Percentiles rank a stretch among this genome's conserved stretches.
phyloP scores from a whole-genome alignment of 2,113 vertebrate species.

The Sceloporus tristichus region DNA sequence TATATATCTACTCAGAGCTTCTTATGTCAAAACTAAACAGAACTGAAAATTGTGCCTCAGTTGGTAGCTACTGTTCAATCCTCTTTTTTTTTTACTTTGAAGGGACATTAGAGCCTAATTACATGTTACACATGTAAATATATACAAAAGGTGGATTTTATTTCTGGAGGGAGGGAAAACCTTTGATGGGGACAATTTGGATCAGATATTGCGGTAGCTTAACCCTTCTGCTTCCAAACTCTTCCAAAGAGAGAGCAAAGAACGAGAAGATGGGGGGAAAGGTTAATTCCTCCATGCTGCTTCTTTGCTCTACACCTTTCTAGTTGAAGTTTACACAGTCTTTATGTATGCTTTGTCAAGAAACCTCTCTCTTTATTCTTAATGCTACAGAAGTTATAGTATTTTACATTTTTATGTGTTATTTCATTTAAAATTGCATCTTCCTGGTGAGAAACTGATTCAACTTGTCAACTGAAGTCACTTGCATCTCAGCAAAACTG shows the following conservation, averaged over 20 bases:
- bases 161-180: neutral
- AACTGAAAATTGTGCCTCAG: neutral
- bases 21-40: slow-evolving; percentile 20
- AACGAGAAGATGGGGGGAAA: neutral
- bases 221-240: neutral
- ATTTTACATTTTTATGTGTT: slow-evolving; percentile 16
- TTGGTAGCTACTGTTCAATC: neutral
- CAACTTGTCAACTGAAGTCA: neutral
- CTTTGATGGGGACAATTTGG: neutral
- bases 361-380: neutral
- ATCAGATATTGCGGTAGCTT: neutral
- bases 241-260: neutral
- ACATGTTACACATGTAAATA: neutral
- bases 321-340: neutral
- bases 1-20: slow-evolving; percentile 48
- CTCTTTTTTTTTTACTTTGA: neutral
- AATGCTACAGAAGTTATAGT: slow-evolving; percentile 8
- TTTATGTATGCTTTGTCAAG: neutral
- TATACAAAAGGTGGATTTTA: neutral
- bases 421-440: neutral
- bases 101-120: neutral
- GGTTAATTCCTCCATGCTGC: neutral
- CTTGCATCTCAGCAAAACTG: neutral
- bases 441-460: neutral
- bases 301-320: neutral